Base-by-base conservation (phyloP, 2,888 invertebrate genomes). In the Lordiphosa fenestrarum region DNA sequence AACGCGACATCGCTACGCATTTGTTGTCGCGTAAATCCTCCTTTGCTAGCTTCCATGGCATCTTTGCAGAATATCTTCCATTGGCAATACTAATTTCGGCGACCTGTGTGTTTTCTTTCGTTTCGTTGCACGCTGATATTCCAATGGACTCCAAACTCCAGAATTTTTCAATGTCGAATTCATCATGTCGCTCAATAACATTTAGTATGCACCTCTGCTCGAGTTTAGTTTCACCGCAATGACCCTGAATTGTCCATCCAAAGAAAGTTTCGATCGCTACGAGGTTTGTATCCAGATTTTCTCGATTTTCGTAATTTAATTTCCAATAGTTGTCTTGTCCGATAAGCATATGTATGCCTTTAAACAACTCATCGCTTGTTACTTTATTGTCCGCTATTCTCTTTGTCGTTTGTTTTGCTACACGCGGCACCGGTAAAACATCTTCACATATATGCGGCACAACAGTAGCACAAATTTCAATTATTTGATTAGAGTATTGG, bases 311-410 rank as follows among this genome's bases (percentile, higher is more conserved):
- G 38, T 15, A 15, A 15, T 38, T 38, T 9, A 15, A 38, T 38
- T 13, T 38, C 38, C 15, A 38, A 38, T 38, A 38, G 15, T 38
- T 38, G 15, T 38, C 15, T 38, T 2, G 9, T 9, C 38, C 15
- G 38, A 38, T 38, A 7, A 38, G 38, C 38, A 38, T 38, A 9
- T 38, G 12, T 3, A 37, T 37, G 12, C 37, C 37, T 37, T 13
- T 13, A 13, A 38, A 38, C 7, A 38, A 13, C 2, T 38, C 13
- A 7, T 38, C 15, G 9, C 38, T 7, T 13, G 38, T 15, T 9
- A 13, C 15, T 38, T 15, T 38, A 15, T 38, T 7, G 38, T 38
- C 38, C 6, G 38, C 38, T 7, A 25, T 25, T 25, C 7, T 25
- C 25, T 15, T 13, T 6, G 38, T 38, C 7, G 13, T 38, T 13